Evolutionary conservation across 2,888 invertebrate species (phyloP).

Genomic region (Brachycybe producta): DNA sequence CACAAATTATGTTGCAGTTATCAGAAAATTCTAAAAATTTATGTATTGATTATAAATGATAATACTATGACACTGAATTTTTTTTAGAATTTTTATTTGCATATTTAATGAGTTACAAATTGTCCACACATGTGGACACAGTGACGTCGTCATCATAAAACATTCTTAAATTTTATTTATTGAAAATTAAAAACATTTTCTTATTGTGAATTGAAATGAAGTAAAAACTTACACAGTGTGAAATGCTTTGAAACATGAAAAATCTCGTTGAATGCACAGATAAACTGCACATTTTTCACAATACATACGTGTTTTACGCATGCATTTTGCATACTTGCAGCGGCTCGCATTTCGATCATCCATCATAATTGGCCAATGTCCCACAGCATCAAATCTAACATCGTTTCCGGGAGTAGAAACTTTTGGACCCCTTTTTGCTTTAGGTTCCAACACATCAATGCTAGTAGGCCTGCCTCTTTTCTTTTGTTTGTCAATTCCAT

Average conservation of each 20-base stretch:
- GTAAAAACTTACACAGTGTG: too few relatives aligned
- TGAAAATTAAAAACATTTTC: too few relatives aligned
- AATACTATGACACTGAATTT: too few relatives aligned
- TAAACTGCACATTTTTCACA: slow-evolving; percentile 10
- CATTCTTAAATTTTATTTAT: too few relatives aligned
- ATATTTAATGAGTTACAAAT: too few relatives aligned
- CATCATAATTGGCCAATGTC: background rate
- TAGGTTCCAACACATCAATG: background rate
- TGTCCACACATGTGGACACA: too few relatives aligned
- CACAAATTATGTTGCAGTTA: too few relatives aligned
- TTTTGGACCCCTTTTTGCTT: background rate
- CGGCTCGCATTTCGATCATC: background rate
- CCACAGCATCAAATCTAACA: background rate
- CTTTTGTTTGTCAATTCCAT: background rate
- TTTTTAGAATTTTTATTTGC: too few relatives aligned
- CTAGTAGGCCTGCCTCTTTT: slow-evolving; percentile 8
- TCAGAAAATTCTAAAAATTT: too few relatives aligned
- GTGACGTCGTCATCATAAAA: too few relatives aligned
- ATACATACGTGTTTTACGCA: background rate
- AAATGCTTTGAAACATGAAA: slow-evolving; percentile 2
- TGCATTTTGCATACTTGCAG: background rate
- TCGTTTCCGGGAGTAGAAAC: background rate
- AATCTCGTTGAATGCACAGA: background rate
- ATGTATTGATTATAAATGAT: too few relatives aligned
- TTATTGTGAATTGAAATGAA: too few relatives aligned